These are phyloP conservation scores for Linnaemya tessellans DNA, from an alignment of 2,888 invertebrate species.

Conservation along the genomic window DNA sequence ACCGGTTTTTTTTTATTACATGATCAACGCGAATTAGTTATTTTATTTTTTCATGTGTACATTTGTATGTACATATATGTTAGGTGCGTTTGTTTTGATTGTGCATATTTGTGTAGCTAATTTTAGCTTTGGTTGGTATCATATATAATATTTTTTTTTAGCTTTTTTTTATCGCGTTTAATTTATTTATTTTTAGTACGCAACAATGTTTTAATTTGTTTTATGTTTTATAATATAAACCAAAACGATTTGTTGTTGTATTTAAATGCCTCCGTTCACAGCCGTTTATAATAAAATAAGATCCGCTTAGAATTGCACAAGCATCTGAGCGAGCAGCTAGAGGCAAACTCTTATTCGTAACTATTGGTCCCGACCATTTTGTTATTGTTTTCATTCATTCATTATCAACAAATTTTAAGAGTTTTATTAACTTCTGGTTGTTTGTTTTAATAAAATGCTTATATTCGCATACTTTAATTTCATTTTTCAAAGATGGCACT, in stretches of 20 bases:
- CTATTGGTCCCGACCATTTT: slow-evolving; percentile 51
- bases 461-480: slow-evolving; percentile 24
- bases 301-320: slow-evolving; percentile 56
- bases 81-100: neutral
- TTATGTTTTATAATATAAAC: neutral
- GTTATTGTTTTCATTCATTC: slow-evolving; percentile 64
- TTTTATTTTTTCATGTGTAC: no score
- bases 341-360: slow-evolving; percentile 63
- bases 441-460: slow-evolving; percentile 46
- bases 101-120: slow-evolving; percentile 28
- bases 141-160: neutral
- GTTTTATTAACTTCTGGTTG: slow-evolving; percentile 63
- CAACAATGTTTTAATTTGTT: neutral
- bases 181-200: slow-evolving; percentile 9
- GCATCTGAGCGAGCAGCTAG: slow-evolving; percentile 61
- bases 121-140: slow-evolving; percentile 23
- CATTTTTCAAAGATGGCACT: slow-evolving; percentile 26
- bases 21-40: slow-evolving; percentile 11
- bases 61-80: no score
- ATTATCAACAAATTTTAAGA: slow-evolving; percentile 59
- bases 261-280: slow-evolving; percentile 67
- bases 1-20: slow-evolving; percentile 49
- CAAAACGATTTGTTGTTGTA: slow-evolving; percentile 1
- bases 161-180: slow-evolving; percentile 1
- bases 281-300: slow-evolving; percentile 66